Percentiles rank a stretch among this genome's conserved stretches.
These are phyloP conservation scores for Poeciliopsis infans DNA, from an alignment of 2,797 vertebrate genomes.

Conservation along the genomic window DNA sequence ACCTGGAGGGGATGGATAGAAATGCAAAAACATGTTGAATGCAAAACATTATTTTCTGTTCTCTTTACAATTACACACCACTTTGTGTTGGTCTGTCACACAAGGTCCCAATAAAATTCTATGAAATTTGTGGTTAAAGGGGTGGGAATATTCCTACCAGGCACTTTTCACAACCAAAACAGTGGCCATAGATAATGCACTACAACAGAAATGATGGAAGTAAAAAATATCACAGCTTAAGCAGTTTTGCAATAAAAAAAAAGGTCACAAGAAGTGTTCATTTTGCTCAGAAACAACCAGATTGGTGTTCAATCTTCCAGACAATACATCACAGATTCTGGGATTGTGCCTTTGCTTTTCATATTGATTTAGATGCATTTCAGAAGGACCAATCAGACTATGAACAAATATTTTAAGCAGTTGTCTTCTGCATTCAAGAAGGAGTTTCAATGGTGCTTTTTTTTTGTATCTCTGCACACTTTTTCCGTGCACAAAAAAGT, in stretches of 20 bases:
- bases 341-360: neutral
- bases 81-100: neutral
- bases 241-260: neutral
- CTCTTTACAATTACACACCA: neutral
- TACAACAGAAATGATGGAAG: neutral
- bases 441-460: neutral
- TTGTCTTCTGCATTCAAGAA: neutral
- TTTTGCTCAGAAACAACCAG: neutral
- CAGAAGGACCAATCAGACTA: neutral
- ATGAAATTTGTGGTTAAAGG: neutral
- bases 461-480: neutral
- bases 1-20: neutral
- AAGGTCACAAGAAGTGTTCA: neutral
- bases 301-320: neutral
- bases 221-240: neutral
- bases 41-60: neutral
- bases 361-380: neutral
- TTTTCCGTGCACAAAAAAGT: neutral
- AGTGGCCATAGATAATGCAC: neutral
- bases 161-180: neutral
- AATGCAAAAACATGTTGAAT: neutral
- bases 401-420: conserved; percentile 1
- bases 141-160: neutral
- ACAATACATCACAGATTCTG: neutral
- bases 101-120: neutral